A percentile compares a stretch with the other conserved stretches of the same genome.
Evolutionary conservation across 2,113 vertebrate species (phyloP).

Genomic region (Python bivittatus): DNA sequence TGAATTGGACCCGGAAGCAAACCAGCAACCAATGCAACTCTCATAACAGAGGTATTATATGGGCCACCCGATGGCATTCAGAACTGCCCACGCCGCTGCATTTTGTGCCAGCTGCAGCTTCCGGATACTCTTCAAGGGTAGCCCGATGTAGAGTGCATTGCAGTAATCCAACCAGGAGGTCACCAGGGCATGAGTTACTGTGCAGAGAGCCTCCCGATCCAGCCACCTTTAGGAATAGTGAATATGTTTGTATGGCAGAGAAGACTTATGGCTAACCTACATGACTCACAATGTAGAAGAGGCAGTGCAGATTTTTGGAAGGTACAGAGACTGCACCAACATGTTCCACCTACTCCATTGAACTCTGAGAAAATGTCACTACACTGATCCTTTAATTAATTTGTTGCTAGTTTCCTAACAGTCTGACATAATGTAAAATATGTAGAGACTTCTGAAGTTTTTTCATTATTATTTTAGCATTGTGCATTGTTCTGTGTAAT

Average conservation of each 20-base stretch:
- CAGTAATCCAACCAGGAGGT: too few relatives aligned
- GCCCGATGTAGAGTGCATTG: too few relatives aligned
- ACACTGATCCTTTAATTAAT: background rate
- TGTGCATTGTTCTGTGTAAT: background rate
- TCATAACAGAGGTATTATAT: too few relatives aligned
- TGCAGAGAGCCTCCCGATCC: too few relatives aligned
- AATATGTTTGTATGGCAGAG: too few relatives aligned
- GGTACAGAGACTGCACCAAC: background rate
- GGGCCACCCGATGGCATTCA: too few relatives aligned
- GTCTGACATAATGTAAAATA: background rate
- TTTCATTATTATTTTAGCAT: background rate
- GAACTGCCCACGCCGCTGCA: too few relatives aligned
- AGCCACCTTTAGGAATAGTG: background rate
- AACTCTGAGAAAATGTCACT: background rate
- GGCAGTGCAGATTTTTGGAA: background rate
- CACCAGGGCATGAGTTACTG: too few relatives aligned
- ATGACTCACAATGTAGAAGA: background rate
- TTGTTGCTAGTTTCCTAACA: background rate
- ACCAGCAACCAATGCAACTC: too few relatives aligned
- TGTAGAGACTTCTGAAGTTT: background rate
- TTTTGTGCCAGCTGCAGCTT: too few relatives aligned
- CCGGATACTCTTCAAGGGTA: too few relatives aligned
- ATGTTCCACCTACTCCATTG: background rate
- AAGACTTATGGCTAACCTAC: background rate
- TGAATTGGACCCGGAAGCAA: too few relatives aligned